Base-by-base conservation (phyloP, 1,140 invertebrate species). In the Drosophila pseudoananassae region DNA sequence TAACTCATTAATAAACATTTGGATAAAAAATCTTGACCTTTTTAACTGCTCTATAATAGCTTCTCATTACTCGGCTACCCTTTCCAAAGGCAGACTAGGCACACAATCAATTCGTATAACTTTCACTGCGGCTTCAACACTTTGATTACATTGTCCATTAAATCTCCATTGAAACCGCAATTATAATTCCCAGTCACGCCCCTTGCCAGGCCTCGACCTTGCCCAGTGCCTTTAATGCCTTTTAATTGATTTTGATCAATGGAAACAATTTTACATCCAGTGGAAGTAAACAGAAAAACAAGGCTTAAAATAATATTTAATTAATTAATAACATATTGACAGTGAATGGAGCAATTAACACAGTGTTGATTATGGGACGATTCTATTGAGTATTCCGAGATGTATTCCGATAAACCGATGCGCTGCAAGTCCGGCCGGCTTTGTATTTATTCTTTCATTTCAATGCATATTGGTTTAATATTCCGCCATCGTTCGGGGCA, bases 301-400 rank as follows among this genome's bases (percentile, higher is more conserved):
- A 4, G 64, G 69, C 54, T 59, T 46, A 40, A 87, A 87, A 81
- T 59, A 85, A 78, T 82, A 60, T 80, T 79, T 61, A 79, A 79
- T 72, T 82, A 82, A 88, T 63, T 55, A 71, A 85, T 82, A 82
- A 63, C 78, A 88, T 88, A 88, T 88, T 78, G 78, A 78, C 58
- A 64, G 75, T 64, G 63, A 72, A 69, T 76, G 55, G 17, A 54
- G 60, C 81, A 88, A 85, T 85, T 85, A 88, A 85, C 78, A 88
- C 83, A 81, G 58, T 75, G 87, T 77, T 68, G 53, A 77, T 84
- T 74, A 60, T 74, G 49, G 59, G 43, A 51, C 69, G 52, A 53
- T 63, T 78, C 54, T 60, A 76, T 77, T 52, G 66, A 65, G 59
- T 40, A 74, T 53, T 52, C 49, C 57, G 51, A 66, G 36, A 54